These are phyloP conservation scores for Melanchra persicariae DNA, from an alignment of 2,888 invertebrate species.

Conservation along the genomic window DNA sequence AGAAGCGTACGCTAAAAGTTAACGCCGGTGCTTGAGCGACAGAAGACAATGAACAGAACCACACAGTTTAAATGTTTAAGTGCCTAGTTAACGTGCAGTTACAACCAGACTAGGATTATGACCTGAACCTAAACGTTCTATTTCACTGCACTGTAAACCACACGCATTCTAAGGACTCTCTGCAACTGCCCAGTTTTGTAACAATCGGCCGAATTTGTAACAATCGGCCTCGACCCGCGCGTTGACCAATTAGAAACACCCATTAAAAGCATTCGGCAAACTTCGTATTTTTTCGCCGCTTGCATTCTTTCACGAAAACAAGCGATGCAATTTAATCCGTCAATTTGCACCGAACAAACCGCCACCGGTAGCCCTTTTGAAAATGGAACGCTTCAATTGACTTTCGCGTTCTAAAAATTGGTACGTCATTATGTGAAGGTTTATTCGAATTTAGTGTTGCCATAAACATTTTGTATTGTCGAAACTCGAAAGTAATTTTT, in stretches of 20 bases:
- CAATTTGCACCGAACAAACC: conserved; percentile 82
- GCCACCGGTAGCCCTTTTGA: conserved; percentile 82
- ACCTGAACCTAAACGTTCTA: conserved; percentile 60
- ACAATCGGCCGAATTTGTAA: conserved; percentile 69
- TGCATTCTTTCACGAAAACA: conserved; percentile 88
- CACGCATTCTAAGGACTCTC: conserved; percentile 55
- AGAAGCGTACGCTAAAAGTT: conserved; percentile 83
- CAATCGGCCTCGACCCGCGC: conserved; percentile 77
- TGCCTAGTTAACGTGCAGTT: conserved; percentile 80
- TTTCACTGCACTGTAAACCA: conserved; percentile 61
- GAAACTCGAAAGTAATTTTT: conserved; percentile 48
- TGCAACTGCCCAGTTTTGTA: conserved; percentile 47
- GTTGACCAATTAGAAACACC: conserved; percentile 88
- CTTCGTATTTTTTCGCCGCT: conserved; percentile 77
- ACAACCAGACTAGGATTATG: conserved; percentile 69
- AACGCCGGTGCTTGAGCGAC: conserved; percentile 78
- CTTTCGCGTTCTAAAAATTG: conserved; percentile 73
- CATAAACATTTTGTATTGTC: conserved; percentile 54
- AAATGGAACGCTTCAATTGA: conserved; percentile 77
- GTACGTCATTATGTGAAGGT: conserved; percentile 67
- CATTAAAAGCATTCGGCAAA: conserved; percentile 83
- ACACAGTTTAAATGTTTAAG: conserved; percentile 78
- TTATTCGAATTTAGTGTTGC: conserved; percentile 50
- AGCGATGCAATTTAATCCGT: conserved; percentile 83
- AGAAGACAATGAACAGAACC: conserved; percentile 85